Evolutionary conservation across 2,113 vertebrate genomes (phyloP), one percentile per base, ranked within the genome.

Genomic region (Cottus gobio): DNA sequence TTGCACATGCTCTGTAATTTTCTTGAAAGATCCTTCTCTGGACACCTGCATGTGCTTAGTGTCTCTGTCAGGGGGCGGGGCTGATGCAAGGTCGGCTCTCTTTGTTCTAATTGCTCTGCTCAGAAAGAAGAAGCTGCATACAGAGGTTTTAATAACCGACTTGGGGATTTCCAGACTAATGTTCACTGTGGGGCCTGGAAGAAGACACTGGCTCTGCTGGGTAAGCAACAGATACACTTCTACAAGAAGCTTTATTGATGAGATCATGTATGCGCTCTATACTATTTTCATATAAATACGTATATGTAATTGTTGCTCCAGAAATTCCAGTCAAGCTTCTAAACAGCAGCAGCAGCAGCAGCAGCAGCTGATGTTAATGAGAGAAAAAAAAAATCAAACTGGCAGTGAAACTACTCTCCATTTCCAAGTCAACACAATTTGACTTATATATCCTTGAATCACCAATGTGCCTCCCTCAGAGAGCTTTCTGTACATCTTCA

Each of bases 11-110:
- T 80, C 93, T 93, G 83, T 93, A 95, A 95, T 95, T 95, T 94
- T 60, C 84, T 88, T 85, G 74, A 85, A 85, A 86, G 81, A 89
- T 73, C 76, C 34, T 77, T 68, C 65, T 74, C 77, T 84, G 86
- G 89, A 92, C 94, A 95, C 93, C 95, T 95, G 94, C 93, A 82
- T 77, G 89, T 82, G 77, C 89, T 95, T 92, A 92, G 86, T 83
- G 54, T 94, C 90, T 85, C 90, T 92, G 87, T 90, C 73, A 87
- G 83, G 85, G 83, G 86, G 64, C 77, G 13, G 84, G 10, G 66
- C 73, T 65, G 76, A 80, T 54, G 64, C 22, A 1, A 83, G 52
- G 12, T 65, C 1, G 75, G 70, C 75, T 79, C 65, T 80, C 73
- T 89, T 87, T 87, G 75, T 84, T 90, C 70, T 87, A 87, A 89